Evolutionary conservation across 2,113 vertebrate species (phyloP).

Genomic region (Anhinga anhinga): DNA sequence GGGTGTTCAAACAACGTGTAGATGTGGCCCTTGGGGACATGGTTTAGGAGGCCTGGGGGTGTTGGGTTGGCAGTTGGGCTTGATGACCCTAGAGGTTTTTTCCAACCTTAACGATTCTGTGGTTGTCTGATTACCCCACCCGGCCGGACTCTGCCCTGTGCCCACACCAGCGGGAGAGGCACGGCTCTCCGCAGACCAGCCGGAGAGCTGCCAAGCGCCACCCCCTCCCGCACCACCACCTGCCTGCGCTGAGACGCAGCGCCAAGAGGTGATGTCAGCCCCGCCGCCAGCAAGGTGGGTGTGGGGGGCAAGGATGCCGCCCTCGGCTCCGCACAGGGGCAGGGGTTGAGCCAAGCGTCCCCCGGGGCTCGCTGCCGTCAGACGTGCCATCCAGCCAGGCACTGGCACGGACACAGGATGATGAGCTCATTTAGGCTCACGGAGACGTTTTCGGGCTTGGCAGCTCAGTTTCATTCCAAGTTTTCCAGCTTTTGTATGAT

Average conservation of each 20-base stretch:
- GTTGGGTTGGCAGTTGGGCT: too few relatives aligned
- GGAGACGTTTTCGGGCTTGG: neutral
- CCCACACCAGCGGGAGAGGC: neutral
- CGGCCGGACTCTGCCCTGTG: rapidly evolving
- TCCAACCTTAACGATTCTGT: too few relatives aligned
- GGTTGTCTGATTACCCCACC: neutral
- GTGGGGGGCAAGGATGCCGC: rapidly evolving
- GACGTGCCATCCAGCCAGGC: neutral
- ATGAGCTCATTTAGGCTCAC: neutral
- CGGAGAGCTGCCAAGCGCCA: neutral
- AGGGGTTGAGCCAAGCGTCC: neutral
- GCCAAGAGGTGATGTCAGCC: slow-evolving; percentile 46
- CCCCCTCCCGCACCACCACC: slow-evolving; percentile 10
- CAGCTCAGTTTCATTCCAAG: neutral
- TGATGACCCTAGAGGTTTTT: too few relatives aligned
- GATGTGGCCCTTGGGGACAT: too few relatives aligned
- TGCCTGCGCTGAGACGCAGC: neutral
- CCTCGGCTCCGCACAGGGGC: neutral
- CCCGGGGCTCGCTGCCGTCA: rapidly evolving
- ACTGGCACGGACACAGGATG: rapidly evolving
- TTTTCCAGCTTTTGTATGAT: neutral
- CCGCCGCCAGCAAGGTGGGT: neutral
- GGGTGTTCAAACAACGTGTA: too few relatives aligned
- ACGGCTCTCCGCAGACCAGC: rapidly evolving
- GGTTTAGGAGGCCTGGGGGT: too few relatives aligned